Evolutionary conservation across 1,140 invertebrate species (phyloP).

Genomic region (Sogatella furcifera): DNA sequence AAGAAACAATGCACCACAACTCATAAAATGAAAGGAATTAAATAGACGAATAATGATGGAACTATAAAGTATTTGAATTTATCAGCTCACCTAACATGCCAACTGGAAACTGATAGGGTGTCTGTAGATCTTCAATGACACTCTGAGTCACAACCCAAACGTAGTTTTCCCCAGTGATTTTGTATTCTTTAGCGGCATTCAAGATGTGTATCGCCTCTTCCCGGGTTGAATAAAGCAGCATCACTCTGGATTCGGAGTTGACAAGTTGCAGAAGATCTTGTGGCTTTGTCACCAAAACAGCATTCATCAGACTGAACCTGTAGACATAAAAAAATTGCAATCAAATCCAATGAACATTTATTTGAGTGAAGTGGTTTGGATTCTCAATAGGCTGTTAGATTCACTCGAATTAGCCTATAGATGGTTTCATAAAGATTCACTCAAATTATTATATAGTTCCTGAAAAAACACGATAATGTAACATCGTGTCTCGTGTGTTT

Average conservation of each 20-base stretch:
- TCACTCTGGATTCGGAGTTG: slow-evolving; percentile 84
- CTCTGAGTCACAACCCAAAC: slow-evolving; percentile 96
- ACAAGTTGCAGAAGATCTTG: slow-evolving; percentile 62
- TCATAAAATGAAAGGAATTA: no score
- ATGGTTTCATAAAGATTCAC: no score
- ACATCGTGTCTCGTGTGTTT: no score
- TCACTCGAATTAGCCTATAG: no score
- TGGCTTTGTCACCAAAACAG: slow-evolving; percentile 61
- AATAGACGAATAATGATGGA: no score
- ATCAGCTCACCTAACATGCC: slow-evolving; percentile 76
- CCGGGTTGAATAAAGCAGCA: slow-evolving; percentile 83
- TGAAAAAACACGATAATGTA: no score
- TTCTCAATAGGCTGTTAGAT: no score
- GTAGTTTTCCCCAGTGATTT: slow-evolving; percentile 87
- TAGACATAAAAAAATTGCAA: slow-evolving; percentile 7
- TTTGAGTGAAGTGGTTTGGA: no score
- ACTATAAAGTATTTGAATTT: neutral
- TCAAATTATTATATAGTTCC: no score
- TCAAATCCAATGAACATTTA: no score
- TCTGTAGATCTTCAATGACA: slow-evolving; percentile 67
- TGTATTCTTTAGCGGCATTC: slow-evolving; percentile 62
- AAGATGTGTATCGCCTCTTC: slow-evolving; percentile 80
- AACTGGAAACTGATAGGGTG: slow-evolving; percentile 71
- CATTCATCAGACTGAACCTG: slow-evolving; percentile 70
- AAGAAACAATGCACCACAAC: no score